A percentile compares a stretch with the other conserved stretches of the same genome.
Evolutionary conservation across 2,113 vertebrate species (phyloP).

Genomic region (Pterocles burchelli): DNA sequence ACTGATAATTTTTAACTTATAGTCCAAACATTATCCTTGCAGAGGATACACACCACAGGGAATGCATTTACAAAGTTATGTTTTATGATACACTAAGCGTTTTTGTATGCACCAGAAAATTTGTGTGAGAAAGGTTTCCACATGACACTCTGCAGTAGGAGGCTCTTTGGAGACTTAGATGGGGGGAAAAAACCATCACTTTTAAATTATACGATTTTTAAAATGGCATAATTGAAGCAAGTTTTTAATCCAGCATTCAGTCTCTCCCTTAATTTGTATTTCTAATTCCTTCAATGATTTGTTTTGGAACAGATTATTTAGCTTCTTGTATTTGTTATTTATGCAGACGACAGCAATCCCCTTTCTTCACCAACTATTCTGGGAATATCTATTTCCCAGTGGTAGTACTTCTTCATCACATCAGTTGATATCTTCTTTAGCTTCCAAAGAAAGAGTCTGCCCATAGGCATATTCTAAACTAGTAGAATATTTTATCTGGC

Average conservation of each 20-base stretch:
- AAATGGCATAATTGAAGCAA: not conserved
- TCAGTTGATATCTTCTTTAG: slow-evolving; percentile 7
- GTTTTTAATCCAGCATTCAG: not conserved
- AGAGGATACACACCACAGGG: not conserved
- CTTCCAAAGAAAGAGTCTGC: not conserved
- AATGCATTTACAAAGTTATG: not conserved
- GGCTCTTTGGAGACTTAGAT: not conserved
- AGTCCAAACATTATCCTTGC: not conserved
- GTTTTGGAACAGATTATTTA: not conserved
- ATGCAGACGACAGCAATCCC: not conserved
- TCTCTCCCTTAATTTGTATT: not conserved
- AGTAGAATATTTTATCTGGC: not conserved
- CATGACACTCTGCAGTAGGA: not conserved
- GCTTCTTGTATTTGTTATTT: not conserved
- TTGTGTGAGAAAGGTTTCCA: not conserved
- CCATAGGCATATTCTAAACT: not conserved
- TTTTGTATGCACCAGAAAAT: not conserved
- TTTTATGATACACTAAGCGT: not conserved
- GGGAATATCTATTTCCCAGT: not conserved
- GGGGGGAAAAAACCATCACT: not conserved
- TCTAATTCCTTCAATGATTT: slow-evolving; percentile 11
- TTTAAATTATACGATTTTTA: not conserved
- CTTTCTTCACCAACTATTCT: not conserved
- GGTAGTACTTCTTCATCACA: not conserved
- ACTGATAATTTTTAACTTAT: slow-evolving; percentile 12